Evolutionary conservation across 2,113 vertebrate species (phyloP).

Genomic region (Clarias batrachus): DNA sequence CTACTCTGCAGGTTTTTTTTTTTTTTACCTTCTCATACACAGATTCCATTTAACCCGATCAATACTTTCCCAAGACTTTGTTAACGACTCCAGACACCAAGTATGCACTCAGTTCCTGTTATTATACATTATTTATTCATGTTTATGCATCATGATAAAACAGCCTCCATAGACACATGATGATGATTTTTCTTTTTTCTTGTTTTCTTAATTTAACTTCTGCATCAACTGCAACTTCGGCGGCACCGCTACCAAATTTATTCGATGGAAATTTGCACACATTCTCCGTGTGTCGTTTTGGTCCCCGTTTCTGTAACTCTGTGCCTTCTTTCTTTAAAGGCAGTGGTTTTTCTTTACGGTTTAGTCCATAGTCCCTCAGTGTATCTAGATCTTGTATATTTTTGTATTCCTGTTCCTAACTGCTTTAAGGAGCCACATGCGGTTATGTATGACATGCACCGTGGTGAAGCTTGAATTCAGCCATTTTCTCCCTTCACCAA

Average conservation of each 20-base stretch:
- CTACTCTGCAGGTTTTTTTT: background rate
- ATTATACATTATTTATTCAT: slow-evolving; percentile 22
- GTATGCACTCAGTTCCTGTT: background rate
- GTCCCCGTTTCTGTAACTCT: background rate
- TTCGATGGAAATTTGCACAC: background rate
- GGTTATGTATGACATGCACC: slow-evolving; percentile 57
- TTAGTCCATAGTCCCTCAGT: slow-evolving; percentile 39
- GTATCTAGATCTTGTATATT: slow-evolving; percentile 67
- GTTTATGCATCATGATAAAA: background rate
- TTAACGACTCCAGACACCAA: background rate
- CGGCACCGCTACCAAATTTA: background rate
- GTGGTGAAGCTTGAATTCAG: slow-evolving; percentile 50
- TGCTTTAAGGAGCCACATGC: slow-evolving; percentile 56
- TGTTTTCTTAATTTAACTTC: background rate
- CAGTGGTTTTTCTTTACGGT: background rate
- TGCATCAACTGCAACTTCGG: background rate
- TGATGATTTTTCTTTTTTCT: background rate
- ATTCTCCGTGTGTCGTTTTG: background rate
- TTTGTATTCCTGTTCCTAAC: slow-evolving; percentile 60
- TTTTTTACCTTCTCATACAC: background rate
- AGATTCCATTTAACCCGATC: background rate
- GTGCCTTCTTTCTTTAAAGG: slow-evolving; percentile 3
- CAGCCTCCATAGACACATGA: background rate
- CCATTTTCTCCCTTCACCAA: slow-evolving; percentile 44
- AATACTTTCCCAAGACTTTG: slow-evolving; percentile 5